phyloP scores from a whole-genome alignment of 1,140 invertebrate genomes.

The Magallana angulata region DNA sequence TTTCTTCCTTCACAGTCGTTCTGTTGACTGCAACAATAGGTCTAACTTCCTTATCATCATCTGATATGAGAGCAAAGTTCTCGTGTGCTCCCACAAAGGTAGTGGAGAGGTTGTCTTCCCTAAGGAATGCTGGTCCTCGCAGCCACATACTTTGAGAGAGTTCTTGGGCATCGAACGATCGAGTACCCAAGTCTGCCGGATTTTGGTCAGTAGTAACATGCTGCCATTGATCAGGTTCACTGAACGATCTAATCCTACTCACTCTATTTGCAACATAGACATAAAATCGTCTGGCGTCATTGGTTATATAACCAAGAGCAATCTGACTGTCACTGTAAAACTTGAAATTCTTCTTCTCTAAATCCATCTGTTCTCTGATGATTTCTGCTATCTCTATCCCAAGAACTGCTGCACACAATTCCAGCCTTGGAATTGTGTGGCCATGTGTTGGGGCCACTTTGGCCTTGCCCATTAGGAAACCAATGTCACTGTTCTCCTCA shows the following conservation, averaged over 20 bases:
- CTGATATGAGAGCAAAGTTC: not conserved
- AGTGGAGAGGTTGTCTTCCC: not conserved
- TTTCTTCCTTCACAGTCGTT: not conserved
- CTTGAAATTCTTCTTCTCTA: not conserved
- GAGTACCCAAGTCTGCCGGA: slow-evolving; percentile 44
- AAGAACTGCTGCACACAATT: slow-evolving; percentile 55
- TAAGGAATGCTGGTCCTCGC: slow-evolving; percentile 3
- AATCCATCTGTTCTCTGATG: slow-evolving; percentile 7
- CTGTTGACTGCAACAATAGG: not conserved
- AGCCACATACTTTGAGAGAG: slow-evolving; percentile 18
- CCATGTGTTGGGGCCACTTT: slow-evolving; percentile 51
- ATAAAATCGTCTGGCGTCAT: slow-evolving; percentile 48
- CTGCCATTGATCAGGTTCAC: slow-evolving; percentile 39
- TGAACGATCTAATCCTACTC: slow-evolving; percentile 39
- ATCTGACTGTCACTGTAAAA: slow-evolving; percentile 49
- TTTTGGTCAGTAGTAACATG: slow-evolving; percentile 30
- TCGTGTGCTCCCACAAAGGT: not conserved
- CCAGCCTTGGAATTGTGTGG: slow-evolving; percentile 55
- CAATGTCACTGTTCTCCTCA: not conserved
- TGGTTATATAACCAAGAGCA: slow-evolving; percentile 46
- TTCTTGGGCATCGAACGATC: not conserved
- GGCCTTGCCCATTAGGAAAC: slow-evolving; percentile 52
- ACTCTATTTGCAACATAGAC: slow-evolving; percentile 56
- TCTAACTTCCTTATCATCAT: slow-evolving; percentile 34
- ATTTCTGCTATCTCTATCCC: slow-evolving; percentile 46